A percentile compares a stretch with the other conserved stretches of the same genome.
Evolutionary conservation across 2,113 vertebrate genomes (phyloP).

Genomic region (Hippocampus mohnikei): DNA sequence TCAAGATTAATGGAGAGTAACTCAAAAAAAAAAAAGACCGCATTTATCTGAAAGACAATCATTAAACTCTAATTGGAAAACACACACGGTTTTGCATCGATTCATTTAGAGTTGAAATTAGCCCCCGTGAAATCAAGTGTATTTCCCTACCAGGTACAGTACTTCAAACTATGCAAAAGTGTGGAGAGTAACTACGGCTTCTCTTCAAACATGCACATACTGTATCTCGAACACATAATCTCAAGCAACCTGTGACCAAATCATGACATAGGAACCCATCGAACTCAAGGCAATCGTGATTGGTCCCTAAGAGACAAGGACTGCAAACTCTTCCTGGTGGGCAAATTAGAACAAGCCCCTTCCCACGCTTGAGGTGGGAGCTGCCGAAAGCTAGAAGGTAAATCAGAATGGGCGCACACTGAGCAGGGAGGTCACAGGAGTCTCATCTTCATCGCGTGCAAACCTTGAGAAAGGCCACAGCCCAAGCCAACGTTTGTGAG

Average conservation of each 20-base stretch:
- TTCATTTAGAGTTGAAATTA: neutral
- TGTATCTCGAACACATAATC: neutral
- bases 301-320: conserved; percentile 58
- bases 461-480: conserved; percentile 44
- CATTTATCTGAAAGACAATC: neutral
- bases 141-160: neutral
- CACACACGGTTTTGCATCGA: neutral
- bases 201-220: neutral
- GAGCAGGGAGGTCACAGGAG: conserved; percentile 52
- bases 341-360: conserved; percentile 34
- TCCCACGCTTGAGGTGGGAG: conserved; percentile 56
- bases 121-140: neutral
- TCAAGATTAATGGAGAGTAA: neutral
- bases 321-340: conserved; percentile 43
- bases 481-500: conserved; percentile 35
- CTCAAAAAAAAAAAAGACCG: neutral
- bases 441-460: conserved; percentile 56
- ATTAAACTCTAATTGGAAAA: neutral
- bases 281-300: conserved; percentile 48
- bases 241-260: neutral
- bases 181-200: neutral
- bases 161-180: neutral
- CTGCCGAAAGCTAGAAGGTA: conserved; percentile 54
- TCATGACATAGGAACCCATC: conserved; percentile 14
- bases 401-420: conserved; percentile 61